These are phyloP conservation scores for Hydriomena furcata DNA, from an alignment of 2,888 invertebrate genomes.

Conservation along the genomic window DNA sequence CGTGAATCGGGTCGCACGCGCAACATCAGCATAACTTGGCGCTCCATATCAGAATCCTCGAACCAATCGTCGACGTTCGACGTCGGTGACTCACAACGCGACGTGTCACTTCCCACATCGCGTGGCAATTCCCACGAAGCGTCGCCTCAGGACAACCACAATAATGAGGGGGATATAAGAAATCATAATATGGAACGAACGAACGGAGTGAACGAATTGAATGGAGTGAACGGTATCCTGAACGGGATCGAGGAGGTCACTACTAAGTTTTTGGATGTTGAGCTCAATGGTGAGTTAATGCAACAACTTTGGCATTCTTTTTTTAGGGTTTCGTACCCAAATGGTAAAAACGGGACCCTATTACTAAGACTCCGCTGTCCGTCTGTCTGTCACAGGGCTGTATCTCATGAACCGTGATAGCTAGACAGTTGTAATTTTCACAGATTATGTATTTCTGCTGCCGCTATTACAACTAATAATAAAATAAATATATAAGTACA, in stretches of 20 bases:
- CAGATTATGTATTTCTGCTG: too few relatives aligned
- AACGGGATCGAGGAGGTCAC: conserved; percentile 60
- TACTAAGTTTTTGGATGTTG: conserved; percentile 70
- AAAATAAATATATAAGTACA: too few relatives aligned
- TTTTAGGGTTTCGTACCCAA: too few relatives aligned
- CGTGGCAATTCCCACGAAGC: conserved; percentile 42
- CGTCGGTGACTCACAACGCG: conserved; percentile 48
- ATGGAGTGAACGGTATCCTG: conserved; percentile 53
- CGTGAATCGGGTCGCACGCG: conserved; percentile 62
- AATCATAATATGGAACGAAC: conserved; percentile 46
- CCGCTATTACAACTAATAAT: too few relatives aligned
- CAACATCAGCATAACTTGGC: conserved; percentile 78
- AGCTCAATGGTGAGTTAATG: conserved; percentile 74
- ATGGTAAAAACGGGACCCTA: too few relatives aligned
- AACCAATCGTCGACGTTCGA: conserved; percentile 74
- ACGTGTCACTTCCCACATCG: conserved; percentile 36
- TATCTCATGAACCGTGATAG: too few relatives aligned
- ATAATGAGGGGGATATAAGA: conserved; percentile 45
- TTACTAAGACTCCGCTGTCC: too few relatives aligned
- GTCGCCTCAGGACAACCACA: conserved; percentile 50
- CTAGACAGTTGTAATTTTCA: too few relatives aligned
- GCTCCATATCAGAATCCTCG: conserved; percentile 76
- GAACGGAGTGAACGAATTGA: conserved; percentile 44
- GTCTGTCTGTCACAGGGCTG: too few relatives aligned
- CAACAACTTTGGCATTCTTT: too few relatives aligned